Evolutionary conservation across 2,797 vertebrate genomes (phyloP), one percentile per base, ranked within the genome.

Genomic region (Takifugu ocellatus): DNA sequence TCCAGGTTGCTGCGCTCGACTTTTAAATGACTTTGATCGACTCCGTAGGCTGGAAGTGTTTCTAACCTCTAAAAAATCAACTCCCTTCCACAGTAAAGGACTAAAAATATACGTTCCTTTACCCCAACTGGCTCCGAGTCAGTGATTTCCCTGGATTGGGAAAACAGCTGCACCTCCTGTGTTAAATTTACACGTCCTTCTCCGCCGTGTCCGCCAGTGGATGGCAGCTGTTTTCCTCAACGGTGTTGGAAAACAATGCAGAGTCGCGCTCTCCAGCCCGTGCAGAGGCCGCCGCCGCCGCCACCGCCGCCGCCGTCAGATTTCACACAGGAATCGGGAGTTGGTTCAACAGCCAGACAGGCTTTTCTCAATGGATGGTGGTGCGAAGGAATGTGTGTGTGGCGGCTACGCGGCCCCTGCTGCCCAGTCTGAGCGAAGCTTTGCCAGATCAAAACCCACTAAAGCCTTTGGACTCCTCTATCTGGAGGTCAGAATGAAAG

Each of bases 11-110:
- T 68, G 82, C 2, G 58, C 49, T 68, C 45, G 79, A 87, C 86
- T 86, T 87, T 87, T 70, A 62, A 53, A 48, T 68, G 83, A 85
- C 83, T 86, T 88, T 85, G 66, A 71, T 63, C 36, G 44, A 72
- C 69, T 77, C 67, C 16, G 53, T 59, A 58, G 65, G 63, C 55
- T 43, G 47, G 45, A 63, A 56, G 51, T 26, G 52, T 15, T 75
- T 74, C 51, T 33, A 61, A 67, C 50, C 31, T 59, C 62, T 61
- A 44, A 26, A 3, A 45, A 16, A 27, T 29, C 16, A 7, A 21
- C 44, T 9, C 6, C 6, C 16, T 21, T 46, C 10, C 7, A 46
- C 16, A 21, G 16, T 17, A 21, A 9, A 2, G 21, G 17, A 21
- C 16, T 21, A 17, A 46, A 10, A 46, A 7, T 46, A 7, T n/a